Conservation (phyloP, 2,113 vertebrate genomes). For the Butorides virescens region DNA sequence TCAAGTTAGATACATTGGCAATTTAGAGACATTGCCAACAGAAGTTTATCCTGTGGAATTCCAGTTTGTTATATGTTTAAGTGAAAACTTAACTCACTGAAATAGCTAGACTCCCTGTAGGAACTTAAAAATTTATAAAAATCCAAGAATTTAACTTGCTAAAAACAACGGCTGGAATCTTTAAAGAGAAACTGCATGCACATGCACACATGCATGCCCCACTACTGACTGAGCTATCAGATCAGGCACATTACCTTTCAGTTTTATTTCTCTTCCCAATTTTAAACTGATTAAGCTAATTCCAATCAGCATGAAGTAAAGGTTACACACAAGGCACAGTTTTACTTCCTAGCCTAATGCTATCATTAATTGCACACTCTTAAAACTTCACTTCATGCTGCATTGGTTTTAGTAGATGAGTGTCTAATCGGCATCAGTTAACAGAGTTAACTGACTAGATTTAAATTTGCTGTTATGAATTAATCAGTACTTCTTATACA, state of each 20-base stretch:
- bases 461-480: neutral
- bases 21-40: neutral
- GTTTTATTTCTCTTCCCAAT: neutral
- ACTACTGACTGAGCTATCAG: neutral
- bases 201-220: neutral
- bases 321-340: neutral
- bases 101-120: neutral
- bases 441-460: neutral
- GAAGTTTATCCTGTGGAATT: neutral
- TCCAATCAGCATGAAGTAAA: neutral
- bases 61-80: neutral
- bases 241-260: neutral
- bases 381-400: neutral
- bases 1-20: neutral
- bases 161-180: neutral
- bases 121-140: neutral
- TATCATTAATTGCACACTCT: neutral
- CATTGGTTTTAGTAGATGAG: conserved; percentile 3
- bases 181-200: neutral
- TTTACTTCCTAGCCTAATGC: neutral
- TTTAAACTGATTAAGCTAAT: conserved; percentile 13
- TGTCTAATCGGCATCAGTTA: neutral
- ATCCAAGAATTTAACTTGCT: neutral
- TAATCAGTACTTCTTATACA: neutral
- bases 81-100: neutral